phyloP scores from a whole-genome alignment of 2,113 vertebrate species.

The Podarcis raffonei region DNA sequence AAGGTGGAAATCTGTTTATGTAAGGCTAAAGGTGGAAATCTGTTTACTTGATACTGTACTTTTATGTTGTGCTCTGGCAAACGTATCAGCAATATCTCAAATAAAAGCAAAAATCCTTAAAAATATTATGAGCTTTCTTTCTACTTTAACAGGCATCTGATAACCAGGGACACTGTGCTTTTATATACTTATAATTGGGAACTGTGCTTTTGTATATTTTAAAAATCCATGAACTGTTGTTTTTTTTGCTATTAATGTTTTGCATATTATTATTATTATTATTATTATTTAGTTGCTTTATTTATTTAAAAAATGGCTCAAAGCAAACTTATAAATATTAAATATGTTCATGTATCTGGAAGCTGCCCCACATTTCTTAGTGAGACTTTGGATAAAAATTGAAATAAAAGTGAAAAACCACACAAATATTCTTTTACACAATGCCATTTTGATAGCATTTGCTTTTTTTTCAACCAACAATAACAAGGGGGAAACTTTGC shows the following conservation, averaged over 20 bases:
- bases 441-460: not conserved
- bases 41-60: constrained; percentile 45
- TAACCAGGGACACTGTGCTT: not conserved
- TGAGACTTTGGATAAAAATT: not conserved
- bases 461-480: not conserved
- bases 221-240: too few relatives aligned
- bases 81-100: constrained; percentile 27
- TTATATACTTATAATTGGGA: too few relatives aligned
- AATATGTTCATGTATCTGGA: not conserved
- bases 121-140: not conserved
- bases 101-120: constrained; percentile 22
- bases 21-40: constrained; percentile 33
- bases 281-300: not conserved
- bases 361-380: not conserved
- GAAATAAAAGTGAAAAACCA: not conserved
- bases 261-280: not conserved
- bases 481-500: not conserved
- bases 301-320: too few relatives aligned
- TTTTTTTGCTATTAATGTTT: not conserved
- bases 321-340: not conserved
- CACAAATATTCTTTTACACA: not conserved
- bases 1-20: constrained; percentile 36
- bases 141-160: constrained; percentile 33
- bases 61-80: constrained; percentile 37
- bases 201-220: too few relatives aligned